These are phyloP conservation scores for Xiphorhynchus erythropygius DNA, from an alignment of 2,797 vertebrate species.

Conservation along the genomic window DNA sequence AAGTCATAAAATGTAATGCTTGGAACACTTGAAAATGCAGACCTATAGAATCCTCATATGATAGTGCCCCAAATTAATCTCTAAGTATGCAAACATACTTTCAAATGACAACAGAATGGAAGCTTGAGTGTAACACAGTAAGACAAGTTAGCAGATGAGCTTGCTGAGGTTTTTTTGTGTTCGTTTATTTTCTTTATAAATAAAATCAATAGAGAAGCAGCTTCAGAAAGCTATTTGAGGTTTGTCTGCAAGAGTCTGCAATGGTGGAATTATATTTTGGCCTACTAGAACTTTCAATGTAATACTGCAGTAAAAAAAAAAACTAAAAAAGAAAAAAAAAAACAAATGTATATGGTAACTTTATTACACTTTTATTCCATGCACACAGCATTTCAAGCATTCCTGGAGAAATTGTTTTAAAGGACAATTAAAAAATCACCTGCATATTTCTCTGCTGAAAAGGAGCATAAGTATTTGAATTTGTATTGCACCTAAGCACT, in stretches of 20 bases:
- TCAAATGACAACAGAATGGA: background rate
- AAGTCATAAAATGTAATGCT: background rate
- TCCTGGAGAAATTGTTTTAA: background rate
- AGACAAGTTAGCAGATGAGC: background rate
- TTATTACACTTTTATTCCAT: background rate
- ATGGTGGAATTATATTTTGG: background rate
- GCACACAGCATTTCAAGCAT: background rate
- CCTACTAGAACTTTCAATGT: background rate
- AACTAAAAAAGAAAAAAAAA: background rate
- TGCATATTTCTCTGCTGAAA: background rate
- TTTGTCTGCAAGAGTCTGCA: background rate
- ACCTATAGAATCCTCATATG: background rate
- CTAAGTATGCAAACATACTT: background rate
- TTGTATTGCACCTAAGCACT: background rate
- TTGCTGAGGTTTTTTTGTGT: background rate
- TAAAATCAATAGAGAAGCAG: background rate
- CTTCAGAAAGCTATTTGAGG: background rate
- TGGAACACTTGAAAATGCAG: background rate
- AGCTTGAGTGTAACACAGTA: background rate
- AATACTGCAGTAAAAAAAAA: background rate
- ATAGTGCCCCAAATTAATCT: background rate
- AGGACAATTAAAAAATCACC: background rate
- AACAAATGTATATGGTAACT: background rate
- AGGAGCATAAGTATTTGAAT: background rate
- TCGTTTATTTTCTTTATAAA: background rate